phyloP scores from a whole-genome alignment of 2,888 invertebrate genomes.

The Xanthorhoe spadicearia region DNA sequence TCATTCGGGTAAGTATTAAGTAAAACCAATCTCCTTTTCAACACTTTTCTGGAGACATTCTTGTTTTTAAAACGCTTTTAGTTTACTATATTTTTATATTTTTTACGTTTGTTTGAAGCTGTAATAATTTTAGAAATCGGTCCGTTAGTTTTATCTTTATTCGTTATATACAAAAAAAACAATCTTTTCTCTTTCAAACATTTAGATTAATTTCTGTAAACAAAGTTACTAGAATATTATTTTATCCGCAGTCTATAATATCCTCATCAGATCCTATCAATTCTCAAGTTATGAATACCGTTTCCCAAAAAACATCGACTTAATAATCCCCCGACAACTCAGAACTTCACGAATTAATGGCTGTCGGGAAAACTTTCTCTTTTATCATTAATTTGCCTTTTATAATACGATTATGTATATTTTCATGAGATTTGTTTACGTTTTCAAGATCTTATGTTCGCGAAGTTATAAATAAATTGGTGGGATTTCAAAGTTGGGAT shows the following conservation, averaged over 20 bases:
- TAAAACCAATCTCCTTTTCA: too few species aligned
- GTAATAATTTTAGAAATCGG: too few species aligned
- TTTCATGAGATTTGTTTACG: conserved; percentile 54
- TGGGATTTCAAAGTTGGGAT: conserved; percentile 12
- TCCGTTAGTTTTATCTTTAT: too few species aligned
- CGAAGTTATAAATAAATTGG: conserved; percentile 16
- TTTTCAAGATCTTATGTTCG: conserved; percentile 40
- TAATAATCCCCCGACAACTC: conserved; percentile 29
- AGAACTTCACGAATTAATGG: conserved; percentile 30
- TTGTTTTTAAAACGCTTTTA: too few species aligned
- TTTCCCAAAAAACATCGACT: conserved; percentile 24
- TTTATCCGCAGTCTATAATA: not conserved
- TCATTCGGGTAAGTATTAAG: too few species aligned
- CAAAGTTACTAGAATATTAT: not conserved
- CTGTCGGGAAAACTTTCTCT: conserved; percentile 45
- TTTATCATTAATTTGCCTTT: conserved; percentile 62
- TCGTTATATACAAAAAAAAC: too few species aligned
- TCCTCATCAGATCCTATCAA: conserved; percentile 9
- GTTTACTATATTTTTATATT: too few species aligned
- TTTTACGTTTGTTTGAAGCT: too few species aligned
- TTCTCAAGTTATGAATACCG: conserved; percentile 22
- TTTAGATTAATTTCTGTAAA: too few species aligned
- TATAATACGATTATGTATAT: conserved; percentile 58
- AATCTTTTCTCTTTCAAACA: too few species aligned
- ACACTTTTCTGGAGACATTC: too few species aligned